Conservation (phyloP, 2,888 invertebrate genomes). For the Drosophila nr. medialis region DNA sequence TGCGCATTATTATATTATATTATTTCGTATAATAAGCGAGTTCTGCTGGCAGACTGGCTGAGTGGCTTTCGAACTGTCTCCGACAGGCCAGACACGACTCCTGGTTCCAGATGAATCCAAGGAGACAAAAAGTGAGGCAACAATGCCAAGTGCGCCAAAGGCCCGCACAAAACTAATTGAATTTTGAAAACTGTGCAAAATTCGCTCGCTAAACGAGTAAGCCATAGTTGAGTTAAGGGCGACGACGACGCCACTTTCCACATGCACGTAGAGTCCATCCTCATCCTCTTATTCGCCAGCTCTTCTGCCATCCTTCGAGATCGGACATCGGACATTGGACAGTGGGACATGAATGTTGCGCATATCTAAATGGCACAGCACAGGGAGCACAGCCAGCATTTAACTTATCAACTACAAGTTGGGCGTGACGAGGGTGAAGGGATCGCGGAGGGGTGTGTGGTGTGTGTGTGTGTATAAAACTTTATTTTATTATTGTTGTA, state of each 20-base stretch:
- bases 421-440: neutral
- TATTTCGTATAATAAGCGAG: slow-evolving; percentile 2
- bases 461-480: slow-evolving; percentile 19
- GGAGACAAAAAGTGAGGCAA: slow-evolving; percentile 19
- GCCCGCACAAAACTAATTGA: slow-evolving; percentile 78
- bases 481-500: slow-evolving; percentile 24
- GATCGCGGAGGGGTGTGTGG: neutral
- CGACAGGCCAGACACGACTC: slow-evolving; percentile 26
- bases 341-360: slow-evolving; percentile 9
- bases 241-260: slow-evolving; percentile 46
- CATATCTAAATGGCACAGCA: slow-evolving; percentile 46
- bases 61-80: slow-evolving; percentile 42
- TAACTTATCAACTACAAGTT: slow-evolving; percentile 68
- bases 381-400: slow-evolving; percentile 48
- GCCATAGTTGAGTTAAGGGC: slow-evolving; percentile 56
- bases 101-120: neutral
- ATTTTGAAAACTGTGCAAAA: slow-evolving; percentile 72
- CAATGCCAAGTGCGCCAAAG: slow-evolving; percentile 45
- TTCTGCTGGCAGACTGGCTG: neutral
- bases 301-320: neutral
- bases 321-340: neutral
- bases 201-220: slow-evolving; percentile 76
- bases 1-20: slow-evolving; percentile 29
- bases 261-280: slow-evolving; percentile 37
- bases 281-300: neutral